Percentiles rank a stretch among this genome's conserved stretches.
phyloP scores from a whole-genome alignment of 2,888 invertebrate genomes.

The Macroteleia sp. region DNA sequence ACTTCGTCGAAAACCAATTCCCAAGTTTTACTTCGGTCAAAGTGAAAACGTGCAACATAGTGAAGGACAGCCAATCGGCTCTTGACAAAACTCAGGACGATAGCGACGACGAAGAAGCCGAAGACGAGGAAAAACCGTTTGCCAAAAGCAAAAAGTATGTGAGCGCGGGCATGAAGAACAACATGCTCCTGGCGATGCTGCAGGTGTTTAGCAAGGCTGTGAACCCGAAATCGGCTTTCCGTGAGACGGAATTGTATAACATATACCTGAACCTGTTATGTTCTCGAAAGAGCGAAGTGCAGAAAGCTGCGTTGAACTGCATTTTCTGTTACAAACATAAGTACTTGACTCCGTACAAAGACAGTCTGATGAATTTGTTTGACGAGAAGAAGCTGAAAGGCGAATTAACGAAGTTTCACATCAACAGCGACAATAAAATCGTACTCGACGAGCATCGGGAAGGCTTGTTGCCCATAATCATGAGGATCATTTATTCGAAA shows the following conservation, averaged over 20 bases:
- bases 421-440: conserved; percentile 87
- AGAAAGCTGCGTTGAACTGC: conserved; percentile 94
- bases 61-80: conserved; percentile 76
- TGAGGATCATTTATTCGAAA: conserved; percentile 94
- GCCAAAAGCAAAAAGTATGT: conserved; percentile 50
- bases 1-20: conserved; percentile 90
- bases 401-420: conserved; percentile 91
- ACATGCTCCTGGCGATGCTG: conserved; percentile 88
- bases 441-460: conserved; percentile 90
- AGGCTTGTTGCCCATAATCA: conserved; percentile 89
- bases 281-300: conserved; percentile 91
- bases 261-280: conserved; percentile 92
- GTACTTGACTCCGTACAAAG: conserved; percentile 91
- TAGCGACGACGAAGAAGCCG: conserved; percentile 58
- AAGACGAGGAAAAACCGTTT: too few relatives aligned
- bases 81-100: conserved; percentile 76
- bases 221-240: conserved; percentile 91
- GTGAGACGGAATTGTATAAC: conserved; percentile 89
- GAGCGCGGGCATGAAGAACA: conserved; percentile 70
- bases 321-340: conserved; percentile 93
- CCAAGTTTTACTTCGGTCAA: conserved; percentile 86
- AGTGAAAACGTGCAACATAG: conserved; percentile 86
- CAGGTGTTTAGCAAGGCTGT: conserved; percentile 91
- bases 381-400: conserved; percentile 95
- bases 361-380: conserved; percentile 90